phyloP scores from a whole-genome alignment of 2,797 vertebrate species.

The Nasua narica region DNA sequence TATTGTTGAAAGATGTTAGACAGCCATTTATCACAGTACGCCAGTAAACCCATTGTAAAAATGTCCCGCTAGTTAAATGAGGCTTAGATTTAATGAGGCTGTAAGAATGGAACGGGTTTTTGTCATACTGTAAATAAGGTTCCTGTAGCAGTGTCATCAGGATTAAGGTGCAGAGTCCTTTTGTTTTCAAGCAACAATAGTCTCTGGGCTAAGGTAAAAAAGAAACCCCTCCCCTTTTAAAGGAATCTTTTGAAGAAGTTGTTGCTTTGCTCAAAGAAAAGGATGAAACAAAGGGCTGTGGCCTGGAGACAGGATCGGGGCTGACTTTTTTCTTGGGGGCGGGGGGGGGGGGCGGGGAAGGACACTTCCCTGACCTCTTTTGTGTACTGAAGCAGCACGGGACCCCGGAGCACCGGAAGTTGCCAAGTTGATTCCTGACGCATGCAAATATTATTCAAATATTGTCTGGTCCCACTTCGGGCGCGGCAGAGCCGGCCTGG shows the following conservation, averaged over 20 bases:
- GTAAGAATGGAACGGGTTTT: slow-evolving; percentile 76
- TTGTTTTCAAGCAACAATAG: slow-evolving; percentile 68
- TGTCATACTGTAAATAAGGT: slow-evolving; percentile 83
- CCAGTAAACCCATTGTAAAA: slow-evolving; percentile 86
- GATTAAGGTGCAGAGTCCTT: slow-evolving; percentile 71
- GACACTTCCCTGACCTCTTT: not conserved
- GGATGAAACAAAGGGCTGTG: slow-evolving; percentile 5
- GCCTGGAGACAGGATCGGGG: not conserved
- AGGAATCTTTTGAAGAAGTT: slow-evolving; percentile 50
- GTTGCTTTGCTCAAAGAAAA: not conserved
- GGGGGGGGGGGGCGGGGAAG: not conserved
- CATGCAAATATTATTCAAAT: not conserved
- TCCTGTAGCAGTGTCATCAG: slow-evolving; percentile 77
- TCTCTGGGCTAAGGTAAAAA: slow-evolving; percentile 50
- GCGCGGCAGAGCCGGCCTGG: not conserved
- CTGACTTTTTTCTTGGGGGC: not conserved
- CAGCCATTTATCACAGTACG: slow-evolving; percentile 83
- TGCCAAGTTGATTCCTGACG: not conserved
- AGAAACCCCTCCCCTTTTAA: not conserved
- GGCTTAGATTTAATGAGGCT: slow-evolving; percentile 85
- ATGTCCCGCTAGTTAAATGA: slow-evolving; percentile 85
- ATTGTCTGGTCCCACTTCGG: not conserved
- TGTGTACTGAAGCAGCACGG: not conserved
- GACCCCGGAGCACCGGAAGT: not conserved
- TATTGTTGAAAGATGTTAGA: slow-evolving; percentile 84